These are phyloP conservation scores for Aspidiotus rigidus DNA, from an alignment of 2,888 invertebrate species.

Conservation along the genomic window DNA sequence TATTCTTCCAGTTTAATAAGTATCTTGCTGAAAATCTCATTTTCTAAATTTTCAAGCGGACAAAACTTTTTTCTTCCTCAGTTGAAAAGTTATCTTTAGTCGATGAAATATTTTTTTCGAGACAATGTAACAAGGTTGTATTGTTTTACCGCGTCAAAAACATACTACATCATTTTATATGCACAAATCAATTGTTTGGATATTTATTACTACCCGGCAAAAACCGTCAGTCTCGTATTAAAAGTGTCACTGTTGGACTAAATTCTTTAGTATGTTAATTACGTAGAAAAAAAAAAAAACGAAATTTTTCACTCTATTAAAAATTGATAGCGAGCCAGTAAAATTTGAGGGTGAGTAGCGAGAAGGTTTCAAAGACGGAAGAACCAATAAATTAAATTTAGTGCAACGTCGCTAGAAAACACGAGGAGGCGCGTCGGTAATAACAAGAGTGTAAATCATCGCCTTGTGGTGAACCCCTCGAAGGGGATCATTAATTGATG, in stretches of 20 bases:
- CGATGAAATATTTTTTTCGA: too few species aligned
- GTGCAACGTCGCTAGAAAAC: slow-evolving; percentile 7
- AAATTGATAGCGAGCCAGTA: slow-evolving; percentile 5
- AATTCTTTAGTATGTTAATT: slow-evolving; percentile 4
- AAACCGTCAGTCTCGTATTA: not conserved
- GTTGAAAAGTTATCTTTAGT: too few species aligned
- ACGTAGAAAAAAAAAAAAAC: not conserved
- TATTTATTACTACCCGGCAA: too few species aligned
- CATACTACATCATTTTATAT: too few species aligned
- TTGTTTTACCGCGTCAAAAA: too few species aligned
- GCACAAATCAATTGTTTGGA: too few species aligned
- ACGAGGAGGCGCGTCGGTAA: slow-evolving; percentile 21
- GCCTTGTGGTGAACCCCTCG: slow-evolving; percentile 20
- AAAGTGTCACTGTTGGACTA: not conserved
- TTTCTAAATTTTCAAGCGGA: too few species aligned
- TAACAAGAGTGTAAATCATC: slow-evolving; percentile 30
- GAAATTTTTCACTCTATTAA: slow-evolving; percentile 14
- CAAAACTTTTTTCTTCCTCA: too few species aligned
- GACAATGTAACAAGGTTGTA: too few species aligned
- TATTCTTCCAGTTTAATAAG: too few species aligned
- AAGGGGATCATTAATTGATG: slow-evolving; percentile 26
- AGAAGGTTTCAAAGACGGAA: slow-evolving; percentile 19
- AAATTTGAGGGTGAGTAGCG: not conserved
- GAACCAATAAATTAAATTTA: slow-evolving; percentile 31
- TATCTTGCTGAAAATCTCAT: too few species aligned